Conservation (phyloP, 92 coral and sea anemone species). For the Heliopora coerulea region DNA sequence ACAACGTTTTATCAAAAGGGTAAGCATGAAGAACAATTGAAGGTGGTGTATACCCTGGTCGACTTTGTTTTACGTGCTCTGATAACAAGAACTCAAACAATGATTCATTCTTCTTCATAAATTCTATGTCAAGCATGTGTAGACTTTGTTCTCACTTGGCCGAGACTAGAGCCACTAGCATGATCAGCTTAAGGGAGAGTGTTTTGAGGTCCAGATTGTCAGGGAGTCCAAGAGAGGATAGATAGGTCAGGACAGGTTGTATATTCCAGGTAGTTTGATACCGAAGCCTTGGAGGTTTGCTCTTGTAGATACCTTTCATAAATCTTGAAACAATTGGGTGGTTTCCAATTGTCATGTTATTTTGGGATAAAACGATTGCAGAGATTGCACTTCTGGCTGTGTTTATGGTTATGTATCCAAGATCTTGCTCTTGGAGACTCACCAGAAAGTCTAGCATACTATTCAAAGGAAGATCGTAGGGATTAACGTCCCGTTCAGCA, state of each 20-base stretch:
- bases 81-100: not conserved
- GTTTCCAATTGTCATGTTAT: conserved; percentile 24
- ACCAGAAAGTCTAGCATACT: not conserved
- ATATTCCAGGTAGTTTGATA: conserved; percentile 52
- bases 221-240: not conserved
- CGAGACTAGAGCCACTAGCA: conserved; percentile 11
- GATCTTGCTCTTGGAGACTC: not conserved
- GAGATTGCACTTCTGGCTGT: not conserved
- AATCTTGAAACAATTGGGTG: conserved; percentile 45
- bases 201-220: conserved; percentile 7
- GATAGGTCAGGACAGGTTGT: not conserved
- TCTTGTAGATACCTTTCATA: conserved; percentile 54
- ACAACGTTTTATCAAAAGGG: not conserved
- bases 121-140: not conserved
- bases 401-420: not conserved
- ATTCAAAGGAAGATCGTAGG: conserved; percentile 7
- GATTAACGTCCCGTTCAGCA: conserved; percentile 29
- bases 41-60: no score
- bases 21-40: not conserved
- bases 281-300: conserved; percentile 24
- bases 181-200: not conserved
- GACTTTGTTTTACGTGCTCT: conserved; percentile 7
- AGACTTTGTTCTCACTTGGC: conserved; percentile 16
- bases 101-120: not conserved
- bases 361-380: conserved; percentile 9